Base-by-base conservation (phyloP, 1,140 invertebrate genomes). In the Solenopsis fugax region DNA sequence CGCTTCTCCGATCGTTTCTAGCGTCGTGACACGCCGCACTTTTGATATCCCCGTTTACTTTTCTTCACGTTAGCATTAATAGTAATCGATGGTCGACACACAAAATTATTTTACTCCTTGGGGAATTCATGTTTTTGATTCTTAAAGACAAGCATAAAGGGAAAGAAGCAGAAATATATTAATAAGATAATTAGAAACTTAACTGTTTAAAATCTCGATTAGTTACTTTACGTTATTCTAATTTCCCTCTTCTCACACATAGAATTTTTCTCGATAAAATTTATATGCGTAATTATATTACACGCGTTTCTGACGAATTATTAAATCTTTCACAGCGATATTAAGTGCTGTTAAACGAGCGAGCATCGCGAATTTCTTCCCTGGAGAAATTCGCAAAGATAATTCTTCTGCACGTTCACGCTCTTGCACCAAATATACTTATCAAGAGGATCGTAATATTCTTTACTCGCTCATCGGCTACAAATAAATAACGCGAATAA, bases 401-500 rank as follows among this genome's bases (percentile, higher is more conserved):
- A 72, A 56, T 41, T 56, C 13, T 56, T 13, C 16, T 13, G 29
- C 48, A 71, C 3, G 34, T 69, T 54, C 34, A 41, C 48, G 18
- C 21, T 56, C 50, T 45, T 21, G 67, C 52, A 48, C 0, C 37
- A 54, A 45, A 29, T 48, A 48, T 60, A 16, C 29, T 60, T 24
- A 5, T 82, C 16, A n/a, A 48, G 21, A 73, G 12, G 45, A 72
- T 82, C 67, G 52, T 29, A 48, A 62, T 12, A 24, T 60, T 24
- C 60, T 29, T 71, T 48, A 45, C 69, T 84, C 69, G 41, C 24
- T n/a, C 69, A 62, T 54, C 1, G 41, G 52, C 13, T 75, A 62
- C 21, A 75, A 84, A 84, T 84, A 84, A 84, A 75, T 75, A 84
- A 84, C 41, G 24, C 52, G 41, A 37, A 72, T 48, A 60, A 60